phyloP scores from a whole-genome alignment of 53 echinoderm and acorn worm genomes.

The Echinometra lucunter region DNA sequence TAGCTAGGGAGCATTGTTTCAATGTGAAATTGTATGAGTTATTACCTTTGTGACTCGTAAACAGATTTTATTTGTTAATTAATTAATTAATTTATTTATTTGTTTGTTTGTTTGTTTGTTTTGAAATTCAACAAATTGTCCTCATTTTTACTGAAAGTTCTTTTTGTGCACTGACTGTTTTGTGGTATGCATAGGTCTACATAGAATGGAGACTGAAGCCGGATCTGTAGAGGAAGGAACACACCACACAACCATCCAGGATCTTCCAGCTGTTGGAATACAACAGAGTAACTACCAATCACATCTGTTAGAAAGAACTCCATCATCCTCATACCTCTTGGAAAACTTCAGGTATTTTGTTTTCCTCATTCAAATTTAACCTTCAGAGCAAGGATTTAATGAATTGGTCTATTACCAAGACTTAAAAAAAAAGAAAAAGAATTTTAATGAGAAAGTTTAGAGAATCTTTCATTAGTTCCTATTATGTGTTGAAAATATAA shows the following conservation, averaged over 20 bases:
- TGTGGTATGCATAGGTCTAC: constrained; percentile 12
- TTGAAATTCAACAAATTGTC: no score
- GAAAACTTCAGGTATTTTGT: constrained; percentile 73
- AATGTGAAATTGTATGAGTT: neutral
- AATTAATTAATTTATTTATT: no score
- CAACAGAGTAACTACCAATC: constrained; percentile 7
- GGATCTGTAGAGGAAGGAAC: neutral
- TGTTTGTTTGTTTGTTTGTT: neutral
- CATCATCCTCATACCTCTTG: constrained; percentile 73
- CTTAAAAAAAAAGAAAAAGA: no score
- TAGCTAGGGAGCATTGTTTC: neutral
- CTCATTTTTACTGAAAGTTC: neutral
- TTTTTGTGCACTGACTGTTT: neutral
- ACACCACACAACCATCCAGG: neutral
- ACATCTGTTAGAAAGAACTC: constrained; percentile 25
- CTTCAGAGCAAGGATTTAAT: no score
- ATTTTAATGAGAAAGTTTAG: no score
- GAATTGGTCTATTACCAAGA: no score
- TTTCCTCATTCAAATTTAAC: neutral
- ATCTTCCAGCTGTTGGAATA: neutral
- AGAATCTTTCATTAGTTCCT: no score
- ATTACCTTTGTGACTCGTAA: neutral
- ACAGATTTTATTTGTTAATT: neutral
- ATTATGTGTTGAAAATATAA: no score
- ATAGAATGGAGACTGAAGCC: constrained; percentile 47